Base-by-base conservation (phyloP, 1,140 invertebrate species). In the Pseudomyrmex dendroicus region DNA sequence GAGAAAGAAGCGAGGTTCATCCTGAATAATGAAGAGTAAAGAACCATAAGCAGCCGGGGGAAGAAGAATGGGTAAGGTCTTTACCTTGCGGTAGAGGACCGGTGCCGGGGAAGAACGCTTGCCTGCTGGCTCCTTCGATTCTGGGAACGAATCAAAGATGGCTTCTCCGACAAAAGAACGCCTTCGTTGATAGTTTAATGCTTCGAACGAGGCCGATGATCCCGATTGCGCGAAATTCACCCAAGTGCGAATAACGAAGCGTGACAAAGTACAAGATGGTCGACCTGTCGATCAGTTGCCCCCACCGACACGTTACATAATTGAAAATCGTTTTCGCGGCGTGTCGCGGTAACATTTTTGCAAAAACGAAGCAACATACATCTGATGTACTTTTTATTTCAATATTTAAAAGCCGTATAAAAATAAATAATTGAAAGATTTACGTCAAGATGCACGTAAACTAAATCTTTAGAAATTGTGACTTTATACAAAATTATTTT, bases 141-240 rank as follows among this genome's bases (percentile, higher is more conserved):
- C 91, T 91, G 62, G 87, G 92, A 92, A 92, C 85, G 88, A 91
- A 92, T 92, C 89, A 89, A 90, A 91, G 83, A 90, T 91, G 90
- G 89, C 85, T 78, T 63, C 80, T 63, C 83, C 84, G 84, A 91
- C 92, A 91, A 90, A 90, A 91, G 90, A 90, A 73, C 78, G 84
- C 78, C 80, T 86, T 70, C 74, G 59, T 50, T 85, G 66, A 73
- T 80, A 74, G 63, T 63, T 84, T 78, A 56, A 82, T 57, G 15
- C 52, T 50, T 50, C n/a, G 62, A 63, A 64, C 25, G 35, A 9
- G 82, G 83, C 72, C 82, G 70, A 82, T 86, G 85, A 85, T 82
- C 86, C 83, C 84, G 76, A 85, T 70, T 73, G 56, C 48, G 86
- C 50, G 66, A 86, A 89, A 89, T 87, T 89, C 77, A 82, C 54